These are phyloP conservation scores for Drosophila quadrilineata DNA, from an alignment of 1,140 invertebrate genomes.

Conservation along the genomic window DNA sequence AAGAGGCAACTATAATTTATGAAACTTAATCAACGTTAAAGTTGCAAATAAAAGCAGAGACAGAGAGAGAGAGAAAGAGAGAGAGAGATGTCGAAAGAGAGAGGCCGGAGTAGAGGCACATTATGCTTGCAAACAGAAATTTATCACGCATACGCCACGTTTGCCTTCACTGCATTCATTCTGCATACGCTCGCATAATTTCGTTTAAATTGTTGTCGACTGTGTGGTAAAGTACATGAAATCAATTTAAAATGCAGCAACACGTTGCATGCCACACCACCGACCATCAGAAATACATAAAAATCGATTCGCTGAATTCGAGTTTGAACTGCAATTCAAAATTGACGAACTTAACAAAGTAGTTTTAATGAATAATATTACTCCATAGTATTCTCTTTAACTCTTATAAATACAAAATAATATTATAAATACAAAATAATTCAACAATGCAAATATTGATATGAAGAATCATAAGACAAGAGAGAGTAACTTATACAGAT, in stretches of 20 bases:
- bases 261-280: background rate
- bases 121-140: conserved; percentile 20
- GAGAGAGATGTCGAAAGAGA: background rate
- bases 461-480: too few relatives aligned
- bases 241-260: conserved; percentile 46
- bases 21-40: conserved; percentile 60
- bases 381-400: too few relatives aligned
- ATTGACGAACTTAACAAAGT: too few relatives aligned
- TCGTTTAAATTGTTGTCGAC: conserved; percentile 16
- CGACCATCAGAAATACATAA: background rate
- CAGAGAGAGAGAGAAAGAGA: background rate
- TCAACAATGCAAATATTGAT: too few relatives aligned
- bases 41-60: background rate
- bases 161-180: background rate
- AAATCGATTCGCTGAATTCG: background rate
- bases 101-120: too few relatives aligned
- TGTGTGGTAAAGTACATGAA: conserved; percentile 41
- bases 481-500: too few relatives aligned
- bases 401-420: too few relatives aligned
- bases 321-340: too few relatives aligned
- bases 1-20: conserved; percentile 62
- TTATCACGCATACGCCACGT: conserved; percentile 58
- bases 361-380: too few relatives aligned
- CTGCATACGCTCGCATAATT: conserved; percentile 39
- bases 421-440: too few relatives aligned